Percentiles rank a stretch among this genome's conserved stretches.
These are phyloP conservation scores for Bombyx mandarina DNA, from an alignment of 1,140 invertebrate species.

Conservation along the genomic window DNA sequence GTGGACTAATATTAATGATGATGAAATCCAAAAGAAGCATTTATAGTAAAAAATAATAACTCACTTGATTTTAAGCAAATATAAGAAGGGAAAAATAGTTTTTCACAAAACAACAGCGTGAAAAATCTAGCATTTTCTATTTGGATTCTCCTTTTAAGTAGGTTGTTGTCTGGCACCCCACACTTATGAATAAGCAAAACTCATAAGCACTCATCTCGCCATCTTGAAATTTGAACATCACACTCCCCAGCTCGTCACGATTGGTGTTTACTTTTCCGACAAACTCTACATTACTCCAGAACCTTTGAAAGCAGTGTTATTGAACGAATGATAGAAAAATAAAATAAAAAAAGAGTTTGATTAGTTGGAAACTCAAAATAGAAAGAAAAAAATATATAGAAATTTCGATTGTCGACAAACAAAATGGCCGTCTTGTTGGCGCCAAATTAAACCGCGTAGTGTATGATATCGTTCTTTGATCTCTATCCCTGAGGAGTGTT, in stretches of 20 bases:
- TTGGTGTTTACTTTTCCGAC: conserved; percentile 5
- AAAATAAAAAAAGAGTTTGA: background rate
- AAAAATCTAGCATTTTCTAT: too few species aligned
- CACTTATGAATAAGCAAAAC: conserved; percentile 45
- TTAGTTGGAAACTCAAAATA: background rate
- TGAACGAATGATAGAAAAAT: background rate
- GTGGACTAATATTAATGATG: too few species aligned
- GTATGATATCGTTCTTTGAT: conserved; percentile 65
- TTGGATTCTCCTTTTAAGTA: too few species aligned
- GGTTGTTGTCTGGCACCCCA: conserved; percentile 7
- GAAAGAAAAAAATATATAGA: conserved; percentile 4
- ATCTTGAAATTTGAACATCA: too few species aligned
- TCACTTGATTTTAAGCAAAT: too few species aligned
- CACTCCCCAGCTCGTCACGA: too few species aligned
- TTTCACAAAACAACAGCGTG: too few species aligned
- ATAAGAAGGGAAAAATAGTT: too few species aligned
- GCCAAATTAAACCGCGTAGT: conserved; percentile 56
- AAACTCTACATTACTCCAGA: too few species aligned
- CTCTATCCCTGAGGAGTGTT: conserved; percentile 53
- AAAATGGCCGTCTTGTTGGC: conserved; percentile 59
- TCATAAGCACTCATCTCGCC: conserved; percentile 37
- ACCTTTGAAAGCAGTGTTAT: too few species aligned
- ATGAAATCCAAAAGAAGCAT: too few species aligned
- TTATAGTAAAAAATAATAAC: too few species aligned
- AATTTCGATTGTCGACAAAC: conserved; percentile 30